phyloP scores from a whole-genome alignment of 2,888 invertebrate species.

The Notodonta dromedarius region DNA sequence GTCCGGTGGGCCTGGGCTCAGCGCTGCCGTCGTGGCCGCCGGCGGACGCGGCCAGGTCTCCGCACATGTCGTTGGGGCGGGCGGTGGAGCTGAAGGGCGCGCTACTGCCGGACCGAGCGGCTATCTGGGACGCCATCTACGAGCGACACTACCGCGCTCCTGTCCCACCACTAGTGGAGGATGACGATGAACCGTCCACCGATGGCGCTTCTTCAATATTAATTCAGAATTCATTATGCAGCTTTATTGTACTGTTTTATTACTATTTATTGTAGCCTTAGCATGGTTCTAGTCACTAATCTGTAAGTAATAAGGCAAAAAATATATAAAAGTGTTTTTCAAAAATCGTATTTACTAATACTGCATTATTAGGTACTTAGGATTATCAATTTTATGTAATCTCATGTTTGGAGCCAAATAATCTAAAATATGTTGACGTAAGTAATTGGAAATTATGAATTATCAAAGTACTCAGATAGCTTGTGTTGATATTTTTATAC shows the following conservation, averaged over 20 bases:
- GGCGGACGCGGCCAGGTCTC: constrained; percentile 34
- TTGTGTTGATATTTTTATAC: too few relatives aligned
- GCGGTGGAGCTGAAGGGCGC: constrained; percentile 35
- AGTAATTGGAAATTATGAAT: too few relatives aligned
- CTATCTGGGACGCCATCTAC: constrained; percentile 57
- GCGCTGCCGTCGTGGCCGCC: constrained; percentile 47
- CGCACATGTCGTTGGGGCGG: constrained; percentile 48
- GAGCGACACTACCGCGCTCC: constrained; percentile 46
- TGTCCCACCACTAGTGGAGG: constrained; percentile 31
- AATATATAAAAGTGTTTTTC: background rate
- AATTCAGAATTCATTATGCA: background rate
- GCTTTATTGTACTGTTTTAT: background rate
- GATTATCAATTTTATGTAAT: too few relatives aligned
- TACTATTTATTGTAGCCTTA: background rate
- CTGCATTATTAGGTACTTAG: too few relatives aligned
- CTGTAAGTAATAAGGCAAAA: background rate
- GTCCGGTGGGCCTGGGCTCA: constrained; percentile 45
- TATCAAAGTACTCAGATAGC: too few relatives aligned
- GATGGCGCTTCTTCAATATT: background rate
- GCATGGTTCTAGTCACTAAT: background rate
- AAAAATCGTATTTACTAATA: too few relatives aligned
- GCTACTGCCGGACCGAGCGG: constrained; percentile 36
- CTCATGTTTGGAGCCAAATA: too few relatives aligned
- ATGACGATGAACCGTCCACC: constrained; percentile 4
- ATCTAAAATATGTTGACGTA: too few relatives aligned